These are phyloP conservation scores for Hozukius guyotensis DNA, from an alignment of 2,797 vertebrate species.

Conservation along the genomic window DNA sequence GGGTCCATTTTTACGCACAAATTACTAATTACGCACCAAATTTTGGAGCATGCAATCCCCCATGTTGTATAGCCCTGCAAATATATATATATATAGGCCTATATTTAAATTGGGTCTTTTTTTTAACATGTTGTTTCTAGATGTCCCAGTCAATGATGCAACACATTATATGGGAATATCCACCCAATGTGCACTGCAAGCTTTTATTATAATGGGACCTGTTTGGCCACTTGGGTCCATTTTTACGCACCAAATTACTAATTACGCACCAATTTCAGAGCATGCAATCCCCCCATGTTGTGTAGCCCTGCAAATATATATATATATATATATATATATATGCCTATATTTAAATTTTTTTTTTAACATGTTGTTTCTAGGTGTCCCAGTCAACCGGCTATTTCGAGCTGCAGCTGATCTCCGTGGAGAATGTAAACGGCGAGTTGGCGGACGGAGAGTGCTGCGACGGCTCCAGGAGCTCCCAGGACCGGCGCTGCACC, in stretches of 20 bases:
- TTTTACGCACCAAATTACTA: neutral
- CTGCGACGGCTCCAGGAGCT: constrained; percentile 90
- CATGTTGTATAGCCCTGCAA: too few relatives aligned
- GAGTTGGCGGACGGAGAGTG: constrained; percentile 94
- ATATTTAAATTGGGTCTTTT: too few relatives aligned
- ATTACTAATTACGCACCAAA: too few relatives aligned
- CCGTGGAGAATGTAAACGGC: constrained; percentile 93
- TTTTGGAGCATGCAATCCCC: too few relatives aligned
- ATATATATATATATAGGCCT: too few relatives aligned
- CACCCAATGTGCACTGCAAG: neutral
- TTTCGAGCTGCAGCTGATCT: constrained; percentile 98
- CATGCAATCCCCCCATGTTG: too few relatives aligned
- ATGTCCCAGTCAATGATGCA: constrained; percentile 50
- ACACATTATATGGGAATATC: constrained; percentile 7
- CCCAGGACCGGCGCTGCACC: constrained; percentile 87
- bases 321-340: too few relatives aligned
- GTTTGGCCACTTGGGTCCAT: constrained; percentile 2
- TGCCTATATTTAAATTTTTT: neutral
- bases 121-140: too few relatives aligned
- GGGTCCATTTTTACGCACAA: neutral
- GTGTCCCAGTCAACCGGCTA: constrained; percentile 93
- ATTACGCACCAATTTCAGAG: too few relatives aligned
- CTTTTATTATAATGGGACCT: too few relatives aligned
- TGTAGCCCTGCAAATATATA: too few relatives aligned
- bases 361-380: constrained; percentile 82